Evolutionary conservation across 2,113 vertebrate genomes (phyloP), one percentile per base, ranked within the genome.

Genomic region (Pseudopipra pipra): DNA sequence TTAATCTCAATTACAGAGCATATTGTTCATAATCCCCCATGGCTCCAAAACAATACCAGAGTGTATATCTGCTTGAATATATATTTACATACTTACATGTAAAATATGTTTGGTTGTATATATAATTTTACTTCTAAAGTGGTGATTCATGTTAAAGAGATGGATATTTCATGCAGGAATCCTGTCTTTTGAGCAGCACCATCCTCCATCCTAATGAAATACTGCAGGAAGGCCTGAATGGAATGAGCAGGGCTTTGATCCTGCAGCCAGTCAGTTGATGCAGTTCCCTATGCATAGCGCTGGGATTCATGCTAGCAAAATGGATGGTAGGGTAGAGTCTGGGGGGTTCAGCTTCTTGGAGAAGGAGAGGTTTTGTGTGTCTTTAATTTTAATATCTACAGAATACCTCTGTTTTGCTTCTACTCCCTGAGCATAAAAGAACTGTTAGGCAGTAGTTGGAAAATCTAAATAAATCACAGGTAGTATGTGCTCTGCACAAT

Each of bases 1-100:
- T 97, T 94, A 97, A 97, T 96, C 92, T 97, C 85, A 94, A 88
- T 97, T 96, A 96, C 62, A 81, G 94, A 95, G 83, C 85, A 88
- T 97, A 94, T 95, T 96, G 65, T 97, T 97, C 88, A 33, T 94
- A 93, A 89, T 96, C 96, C 81, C 86, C 63, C 87, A 80, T 85
- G 88, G 76, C 93, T 96, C 70, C 87, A 70, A 95, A 97, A 89
- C 86, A 93, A 92, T 88, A 89, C 44, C 82, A 55, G 74, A 92
- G 76, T 89, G 59, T 84, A 84, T 39, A 63, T 86, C 83, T 74
- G 68, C 71, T 91, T 90, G 91, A 81, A 87, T 95, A 81, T 92
- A 17, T 97, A 89, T 95, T 94, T 95, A 89, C 88, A 70, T 91
- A 92, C 75, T 95, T 93, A 95, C 4, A 56, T 59, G 68, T 91